Evolutionary conservation across 2,797 vertebrate species (phyloP).

Genomic region (Pipistrellus kuhlii): DNA sequence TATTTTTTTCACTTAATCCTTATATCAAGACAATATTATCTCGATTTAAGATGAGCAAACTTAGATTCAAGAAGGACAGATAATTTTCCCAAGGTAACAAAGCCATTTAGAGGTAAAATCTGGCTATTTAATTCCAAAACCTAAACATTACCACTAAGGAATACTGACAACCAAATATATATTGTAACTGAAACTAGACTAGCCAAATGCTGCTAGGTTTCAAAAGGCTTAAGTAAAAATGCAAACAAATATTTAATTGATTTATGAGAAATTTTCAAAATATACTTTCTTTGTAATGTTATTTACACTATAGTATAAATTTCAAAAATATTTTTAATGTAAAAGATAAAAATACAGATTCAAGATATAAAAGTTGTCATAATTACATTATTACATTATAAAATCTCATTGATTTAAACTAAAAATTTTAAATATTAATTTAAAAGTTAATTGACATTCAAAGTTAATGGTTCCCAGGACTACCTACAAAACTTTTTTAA

Average conservation of each 20-base stretch:
- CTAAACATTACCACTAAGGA: slow-evolving; percentile 23
- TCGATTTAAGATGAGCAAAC: slow-evolving; percentile 17
- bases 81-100: slow-evolving; percentile 10
- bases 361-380: background rate
- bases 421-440: slow-evolving; percentile 27
- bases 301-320: background rate
- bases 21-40: background rate
- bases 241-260: slow-evolving; percentile 21
- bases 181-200: background rate
- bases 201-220: slow-evolving; percentile 31
- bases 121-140: slow-evolving; percentile 18
- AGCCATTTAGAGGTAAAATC: slow-evolving; percentile 27
- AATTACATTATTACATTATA: background rate
- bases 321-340: background rate
- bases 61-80: slow-evolving; percentile 28
- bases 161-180: background rate
- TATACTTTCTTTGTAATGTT: background rate
- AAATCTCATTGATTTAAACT: slow-evolving; percentile 30
- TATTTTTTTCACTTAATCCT: background rate
- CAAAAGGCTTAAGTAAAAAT: background rate
- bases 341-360: slow-evolving; percentile 17
- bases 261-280: slow-evolving; percentile 34
- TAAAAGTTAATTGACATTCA: slow-evolving; percentile 32
- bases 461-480: background rate
- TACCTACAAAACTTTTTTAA: slow-evolving; percentile 33